Conservation (phyloP, 2,888 invertebrate genomes). For the Leucozona laternaria region DNA sequence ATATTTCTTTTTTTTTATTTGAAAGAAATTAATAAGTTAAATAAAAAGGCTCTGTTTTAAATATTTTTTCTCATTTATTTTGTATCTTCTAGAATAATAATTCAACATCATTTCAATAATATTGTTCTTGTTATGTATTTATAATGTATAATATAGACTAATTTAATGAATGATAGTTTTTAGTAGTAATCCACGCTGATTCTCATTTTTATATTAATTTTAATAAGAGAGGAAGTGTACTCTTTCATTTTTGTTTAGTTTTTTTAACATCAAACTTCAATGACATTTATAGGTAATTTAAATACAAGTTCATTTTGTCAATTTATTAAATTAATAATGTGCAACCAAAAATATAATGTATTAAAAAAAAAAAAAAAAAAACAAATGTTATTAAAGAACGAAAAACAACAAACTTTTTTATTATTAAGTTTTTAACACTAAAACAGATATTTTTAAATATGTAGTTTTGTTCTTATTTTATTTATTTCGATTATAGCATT, state of each 20-base stretch:
- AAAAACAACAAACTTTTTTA: conserved; percentile 1
- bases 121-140: conserved; percentile 61
- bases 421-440: conserved; percentile 37
- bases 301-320: conserved; percentile 33
- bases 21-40: neutral
- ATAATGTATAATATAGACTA: conserved; percentile 65
- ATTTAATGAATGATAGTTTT: conserved; percentile 64
- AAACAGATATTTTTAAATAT: conserved; percentile 43
- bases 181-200: conserved; percentile 54
- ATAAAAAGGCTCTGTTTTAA: neutral
- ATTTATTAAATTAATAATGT: conserved; percentile 14
- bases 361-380: conserved; percentile 15
- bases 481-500: conserved; percentile 27
- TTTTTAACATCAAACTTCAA: conserved; percentile 32
- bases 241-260: conserved; percentile 38
- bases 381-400: neutral
- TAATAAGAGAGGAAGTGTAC: conserved; percentile 53
- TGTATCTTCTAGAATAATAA: conserved; percentile 73
- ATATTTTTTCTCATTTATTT: conserved; percentile 62
- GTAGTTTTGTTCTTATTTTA: conserved; percentile 44
- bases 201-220: conserved; percentile 45
- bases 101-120: conserved; percentile 72
- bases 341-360: conserved; percentile 2
- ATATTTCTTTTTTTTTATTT: no score
- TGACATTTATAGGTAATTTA: conserved; percentile 46